phyloP scores from a whole-genome alignment of 1,140 invertebrate genomes.

The Drepana arcuata region DNA sequence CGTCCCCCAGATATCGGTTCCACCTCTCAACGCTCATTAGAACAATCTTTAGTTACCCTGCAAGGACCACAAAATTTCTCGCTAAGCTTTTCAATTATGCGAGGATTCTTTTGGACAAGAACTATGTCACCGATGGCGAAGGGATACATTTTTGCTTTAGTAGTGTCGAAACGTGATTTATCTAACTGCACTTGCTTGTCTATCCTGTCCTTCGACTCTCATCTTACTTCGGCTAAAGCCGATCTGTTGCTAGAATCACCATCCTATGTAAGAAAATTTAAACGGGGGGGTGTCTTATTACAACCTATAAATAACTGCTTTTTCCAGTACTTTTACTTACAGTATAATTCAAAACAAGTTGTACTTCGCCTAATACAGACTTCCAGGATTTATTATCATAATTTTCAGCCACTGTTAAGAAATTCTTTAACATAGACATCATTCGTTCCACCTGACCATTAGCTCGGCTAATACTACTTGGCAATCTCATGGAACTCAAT shows the following conservation, averaged over 20 bases:
- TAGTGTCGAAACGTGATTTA: neutral
- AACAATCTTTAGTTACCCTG: neutral
- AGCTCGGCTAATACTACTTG: slow-evolving; percentile 2
- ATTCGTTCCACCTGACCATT: slow-evolving; percentile 6
- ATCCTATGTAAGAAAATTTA: slow-evolving; percentile 1
- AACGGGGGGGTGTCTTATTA: neutral
- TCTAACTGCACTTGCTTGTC: neutral
- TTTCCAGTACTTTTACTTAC: slow-evolving; percentile 5
- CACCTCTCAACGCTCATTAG: slow-evolving; percentile 2
- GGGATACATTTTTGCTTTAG: slow-evolving; percentile 1
- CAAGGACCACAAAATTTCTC: slow-evolving; percentile 4
- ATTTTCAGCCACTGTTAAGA: slow-evolving; percentile 3
- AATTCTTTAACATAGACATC: slow-evolving; percentile 4
- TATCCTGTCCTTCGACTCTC: neutral
- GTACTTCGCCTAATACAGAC: slow-evolving; percentile 1
- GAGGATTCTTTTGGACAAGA: slow-evolving; percentile 2
- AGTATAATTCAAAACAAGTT: slow-evolving; percentile 6
- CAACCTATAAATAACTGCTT: slow-evolving; percentile 2
- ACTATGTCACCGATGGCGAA: slow-evolving; percentile 2
- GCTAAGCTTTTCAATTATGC: slow-evolving; percentile 3
- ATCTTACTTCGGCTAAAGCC: neutral
- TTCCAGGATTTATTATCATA: slow-evolving; percentile 1
- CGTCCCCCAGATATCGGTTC: slow-evolving; percentile 1
- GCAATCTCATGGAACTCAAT: slow-evolving; percentile 6
- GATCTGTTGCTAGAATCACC: neutral